phyloP scores from a whole-genome alignment of 2,113 vertebrate genomes.

The Hemiprocne comata region DNA sequence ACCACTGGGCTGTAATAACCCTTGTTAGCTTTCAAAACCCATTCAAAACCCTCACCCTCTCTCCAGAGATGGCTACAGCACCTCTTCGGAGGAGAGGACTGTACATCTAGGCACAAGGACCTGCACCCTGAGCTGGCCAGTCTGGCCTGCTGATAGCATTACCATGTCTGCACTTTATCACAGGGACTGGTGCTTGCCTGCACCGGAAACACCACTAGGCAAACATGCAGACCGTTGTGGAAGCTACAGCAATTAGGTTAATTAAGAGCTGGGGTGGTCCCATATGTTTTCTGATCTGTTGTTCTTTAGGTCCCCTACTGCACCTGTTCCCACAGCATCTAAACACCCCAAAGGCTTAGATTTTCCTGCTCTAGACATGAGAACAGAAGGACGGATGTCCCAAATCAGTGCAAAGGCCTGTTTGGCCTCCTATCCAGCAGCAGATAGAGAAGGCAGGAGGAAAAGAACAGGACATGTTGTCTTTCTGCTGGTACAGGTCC shows the following conservation, averaged over 20 bases:
- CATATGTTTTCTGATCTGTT: constrained; percentile 63
- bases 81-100: rapidly evolving
- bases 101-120: not conserved
- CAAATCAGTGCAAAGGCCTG: not conserved
- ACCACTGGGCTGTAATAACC: not conserved
- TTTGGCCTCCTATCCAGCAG: not conserved
- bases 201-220: not conserved
- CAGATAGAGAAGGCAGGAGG: not conserved
- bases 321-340: constrained; percentile 38
- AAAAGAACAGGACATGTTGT: not conserved
- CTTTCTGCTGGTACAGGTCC: not conserved
- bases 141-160: not conserved
- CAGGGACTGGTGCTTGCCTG: not conserved
- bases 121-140: not conserved
- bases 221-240: not conserved
- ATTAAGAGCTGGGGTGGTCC: constrained; percentile 29
- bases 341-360: not conserved
- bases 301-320: not conserved
- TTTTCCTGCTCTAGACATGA: not conserved
- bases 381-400: not conserved
- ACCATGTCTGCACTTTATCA: not conserved
- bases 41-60: not conserved
- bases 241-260: constrained; percentile 49
- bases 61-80: not conserved
- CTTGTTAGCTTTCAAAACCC: not conserved